Conservation (phyloP, 2,888 invertebrate genomes). For the Hirudinaria manillensis region DNA sequence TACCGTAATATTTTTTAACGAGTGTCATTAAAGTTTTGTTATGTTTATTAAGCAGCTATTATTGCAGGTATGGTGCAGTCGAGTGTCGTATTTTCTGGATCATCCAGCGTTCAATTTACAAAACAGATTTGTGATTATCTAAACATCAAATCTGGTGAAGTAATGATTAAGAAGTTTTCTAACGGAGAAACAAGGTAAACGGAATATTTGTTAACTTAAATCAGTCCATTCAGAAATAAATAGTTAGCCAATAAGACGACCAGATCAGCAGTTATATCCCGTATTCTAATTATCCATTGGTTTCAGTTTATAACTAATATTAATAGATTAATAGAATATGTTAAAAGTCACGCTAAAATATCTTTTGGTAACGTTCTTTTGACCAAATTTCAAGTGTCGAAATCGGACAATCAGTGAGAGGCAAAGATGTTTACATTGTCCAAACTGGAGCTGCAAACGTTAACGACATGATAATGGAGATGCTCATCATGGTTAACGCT, state of each 20-base stretch:
- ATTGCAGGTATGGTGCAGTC: no score
- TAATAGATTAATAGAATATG: not conserved
- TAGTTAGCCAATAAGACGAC: no score
- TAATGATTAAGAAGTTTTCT: conserved; percentile 97
- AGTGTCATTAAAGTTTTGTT: no score
- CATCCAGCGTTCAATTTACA: conserved; percentile 92
- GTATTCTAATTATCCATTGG: not conserved
- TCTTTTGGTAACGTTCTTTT: no score
- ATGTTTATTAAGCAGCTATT: no score
- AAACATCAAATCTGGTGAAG: conserved; percentile 90
- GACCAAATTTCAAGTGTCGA: conserved; percentile 68
- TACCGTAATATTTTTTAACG: no score
- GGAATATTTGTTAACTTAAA: conserved; percentile 29
- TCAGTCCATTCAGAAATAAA: not conserved
- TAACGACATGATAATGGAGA: conserved; percentile 90
- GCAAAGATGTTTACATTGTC: conserved; percentile 92
- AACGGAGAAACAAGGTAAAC: conserved; percentile 93
- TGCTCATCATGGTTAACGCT: conserved; percentile 91
- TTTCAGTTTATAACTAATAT: not conserved
- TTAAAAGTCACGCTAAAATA: not conserved
- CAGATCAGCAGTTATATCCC: no score
- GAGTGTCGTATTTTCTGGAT: conserved; percentile 76
- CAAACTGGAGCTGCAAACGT: conserved; percentile 90
- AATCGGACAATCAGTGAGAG: conserved; percentile 88
- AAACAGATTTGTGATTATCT: conserved; percentile 93